Conservation (phyloP, 2,113 vertebrate genomes). For the Dermatemys mawii region DNA sequence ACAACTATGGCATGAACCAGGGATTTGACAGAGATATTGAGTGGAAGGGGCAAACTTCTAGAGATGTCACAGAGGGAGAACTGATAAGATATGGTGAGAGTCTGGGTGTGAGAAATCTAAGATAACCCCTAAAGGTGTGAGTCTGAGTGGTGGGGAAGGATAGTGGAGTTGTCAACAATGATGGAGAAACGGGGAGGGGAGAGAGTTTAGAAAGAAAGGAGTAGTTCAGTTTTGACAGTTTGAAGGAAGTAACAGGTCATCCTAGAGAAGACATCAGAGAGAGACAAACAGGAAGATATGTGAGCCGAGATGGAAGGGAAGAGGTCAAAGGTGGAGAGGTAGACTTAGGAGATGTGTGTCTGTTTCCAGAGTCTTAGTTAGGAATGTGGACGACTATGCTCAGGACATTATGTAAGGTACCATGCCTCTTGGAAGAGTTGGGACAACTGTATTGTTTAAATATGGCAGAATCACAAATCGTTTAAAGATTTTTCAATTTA, state of each 20-base stretch:
- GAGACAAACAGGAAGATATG: slow-evolving; percentile 46
- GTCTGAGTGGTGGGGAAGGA: not conserved
- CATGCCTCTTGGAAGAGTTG: not conserved
- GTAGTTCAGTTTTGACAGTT: not conserved
- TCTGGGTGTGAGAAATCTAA: not conserved
- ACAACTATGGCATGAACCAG: not conserved
- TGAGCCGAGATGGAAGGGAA: not conserved
- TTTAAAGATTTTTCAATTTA: not conserved
- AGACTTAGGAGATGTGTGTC: slow-evolving; percentile 14
- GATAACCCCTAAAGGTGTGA: not conserved
- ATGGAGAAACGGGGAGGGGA: not conserved
- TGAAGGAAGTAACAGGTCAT: slow-evolving; percentile 40
- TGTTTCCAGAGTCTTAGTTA: not conserved
- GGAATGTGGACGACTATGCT: not conserved
- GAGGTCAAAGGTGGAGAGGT: slow-evolving; percentile 17
- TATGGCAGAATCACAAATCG: not conserved
- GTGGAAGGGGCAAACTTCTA: not conserved
- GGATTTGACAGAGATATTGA: not conserved
- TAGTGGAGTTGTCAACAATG: not conserved
- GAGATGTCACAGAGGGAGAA: not conserved
- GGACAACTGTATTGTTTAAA: not conserved
- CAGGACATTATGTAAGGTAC: not conserved
- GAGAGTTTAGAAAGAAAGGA: slow-evolving; percentile 7
- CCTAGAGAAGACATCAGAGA: slow-evolving; percentile 4
- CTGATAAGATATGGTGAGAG: not conserved